phyloP scores from a whole-genome alignment of 2,888 invertebrate genomes.

The Hydrotaea diabolus region DNA sequence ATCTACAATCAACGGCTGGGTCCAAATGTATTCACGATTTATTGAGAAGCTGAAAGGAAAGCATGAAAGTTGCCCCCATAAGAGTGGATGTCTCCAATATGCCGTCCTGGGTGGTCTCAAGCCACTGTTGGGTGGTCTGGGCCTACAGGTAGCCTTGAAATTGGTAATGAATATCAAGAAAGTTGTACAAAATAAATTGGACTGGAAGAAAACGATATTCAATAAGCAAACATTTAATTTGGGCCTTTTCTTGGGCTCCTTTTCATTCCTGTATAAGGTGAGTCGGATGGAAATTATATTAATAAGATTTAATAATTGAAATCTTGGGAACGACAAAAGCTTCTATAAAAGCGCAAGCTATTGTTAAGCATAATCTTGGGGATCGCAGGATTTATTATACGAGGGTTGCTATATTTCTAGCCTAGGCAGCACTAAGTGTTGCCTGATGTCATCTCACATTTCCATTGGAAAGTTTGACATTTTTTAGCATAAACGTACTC shows the following conservation, averaged over 20 bases:
- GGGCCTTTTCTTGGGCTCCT: constrained; percentile 86
- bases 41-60: constrained; percentile 81
- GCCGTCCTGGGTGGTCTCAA: constrained; percentile 82
- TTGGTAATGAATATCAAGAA: constrained; percentile 83
- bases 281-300: constrained; percentile 66
- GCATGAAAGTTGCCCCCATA: constrained; percentile 83
- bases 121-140: constrained; percentile 84
- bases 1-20: constrained; percentile 71
- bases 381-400: too few species aligned
- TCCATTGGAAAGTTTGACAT: too few species aligned
- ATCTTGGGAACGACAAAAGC: too few species aligned
- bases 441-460: too few species aligned
- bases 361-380: too few species aligned
- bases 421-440: too few species aligned
- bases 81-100: constrained; percentile 84
- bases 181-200: constrained; percentile 82
- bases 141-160: constrained; percentile 84
- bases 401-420: too few species aligned
- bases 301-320: too few species aligned
- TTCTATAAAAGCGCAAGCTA: too few species aligned
- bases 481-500: too few species aligned
- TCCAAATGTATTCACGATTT: constrained; percentile 75
- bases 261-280: constrained; percentile 86
- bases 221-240: constrained; percentile 83
- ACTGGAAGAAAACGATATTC: constrained; percentile 82